Percentiles rank a stretch among this genome's conserved stretches.
phyloP scores from a whole-genome alignment of 2,113 vertebrate genomes.

The Macrotis lagotis region DNA sequence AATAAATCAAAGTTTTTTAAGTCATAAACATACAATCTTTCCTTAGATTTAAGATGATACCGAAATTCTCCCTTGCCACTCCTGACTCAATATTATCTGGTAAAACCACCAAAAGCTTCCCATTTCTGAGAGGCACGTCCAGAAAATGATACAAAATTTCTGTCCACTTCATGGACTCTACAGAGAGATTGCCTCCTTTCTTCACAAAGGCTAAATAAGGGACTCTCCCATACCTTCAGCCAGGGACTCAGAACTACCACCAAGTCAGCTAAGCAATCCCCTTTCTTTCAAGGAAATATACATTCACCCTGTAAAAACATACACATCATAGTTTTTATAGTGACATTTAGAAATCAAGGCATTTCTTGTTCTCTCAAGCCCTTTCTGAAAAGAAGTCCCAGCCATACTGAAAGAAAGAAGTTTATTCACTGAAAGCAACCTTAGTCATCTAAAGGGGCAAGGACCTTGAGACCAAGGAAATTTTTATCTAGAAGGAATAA shows the following conservation, averaged over 20 bases:
- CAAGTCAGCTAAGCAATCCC: neutral
- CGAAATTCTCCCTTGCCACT: neutral
- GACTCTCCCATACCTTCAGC: neutral
- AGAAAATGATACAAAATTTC: neutral
- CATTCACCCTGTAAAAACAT: no score
- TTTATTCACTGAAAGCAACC: neutral
- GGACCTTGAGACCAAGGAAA: neutral
- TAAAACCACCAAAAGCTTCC: neutral
- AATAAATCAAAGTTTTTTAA: no score
- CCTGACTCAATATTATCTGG: no score
- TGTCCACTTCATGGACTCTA: neutral
- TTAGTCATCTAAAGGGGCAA: neutral
- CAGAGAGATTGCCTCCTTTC: neutral
- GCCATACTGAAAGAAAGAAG: neutral
- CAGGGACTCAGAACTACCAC: neutral
- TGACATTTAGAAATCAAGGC: neutral
- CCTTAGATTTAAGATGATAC: neutral
- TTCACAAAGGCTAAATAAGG: neutral
- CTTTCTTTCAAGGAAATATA: neutral
- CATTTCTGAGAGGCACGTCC: neutral
- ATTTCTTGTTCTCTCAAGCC: neutral
- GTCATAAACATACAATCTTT: neutral
- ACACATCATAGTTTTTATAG: neutral
- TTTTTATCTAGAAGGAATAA: neutral
- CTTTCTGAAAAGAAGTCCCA: neutral